Base-by-base conservation (phyloP, 2,888 invertebrate genomes). In the Carabus problematicus region DNA sequence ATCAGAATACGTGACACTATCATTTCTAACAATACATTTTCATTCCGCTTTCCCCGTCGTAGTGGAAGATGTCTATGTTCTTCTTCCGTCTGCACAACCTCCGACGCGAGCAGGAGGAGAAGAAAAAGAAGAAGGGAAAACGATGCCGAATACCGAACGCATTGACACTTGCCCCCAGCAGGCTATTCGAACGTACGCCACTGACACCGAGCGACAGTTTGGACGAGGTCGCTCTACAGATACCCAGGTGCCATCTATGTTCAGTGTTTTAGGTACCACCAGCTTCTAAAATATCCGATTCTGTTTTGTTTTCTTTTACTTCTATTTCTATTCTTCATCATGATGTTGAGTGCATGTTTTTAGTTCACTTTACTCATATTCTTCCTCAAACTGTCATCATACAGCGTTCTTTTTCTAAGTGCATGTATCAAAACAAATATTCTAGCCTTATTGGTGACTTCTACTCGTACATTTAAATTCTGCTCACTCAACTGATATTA, bases 41-140 rank as follows among this genome's bases (percentile, higher is more conserved):
- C 29, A 14, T 52, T 52, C 12, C 52, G n/a, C 16, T 52, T 18
- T 19, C 12, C 52, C 18, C 9, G 19, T 14, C 19, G 16, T 16
- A 52, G 18, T 18, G 19, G 52, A 52, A 52, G 52, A 94, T 94
- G 94, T 94, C 94, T 87, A 89, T 95, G 88, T 95, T 94, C 89
- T 95, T 95, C 91, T 95, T 95, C 85, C 94, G 95, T 77, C 89
- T 94, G 82, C 95, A 93, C 89, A 94, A 93, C 85, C 88, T 92
- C 81, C 93, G 91, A 83, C 90, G 94, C 73, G 91, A 91, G 81
- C 92, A 92, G 84, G 93, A 93, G 83, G 87, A 87, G 78, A 88
- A 88, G 80, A 88, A 86, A 78, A 84, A 87, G 76, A 80, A 82
- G 72, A 78, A 78, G 71, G 80, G 81, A 54, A 73, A 72, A 58